phyloP scores from a whole-genome alignment of 2,113 vertebrate species.

The Lichenostomus cassidix region DNA sequence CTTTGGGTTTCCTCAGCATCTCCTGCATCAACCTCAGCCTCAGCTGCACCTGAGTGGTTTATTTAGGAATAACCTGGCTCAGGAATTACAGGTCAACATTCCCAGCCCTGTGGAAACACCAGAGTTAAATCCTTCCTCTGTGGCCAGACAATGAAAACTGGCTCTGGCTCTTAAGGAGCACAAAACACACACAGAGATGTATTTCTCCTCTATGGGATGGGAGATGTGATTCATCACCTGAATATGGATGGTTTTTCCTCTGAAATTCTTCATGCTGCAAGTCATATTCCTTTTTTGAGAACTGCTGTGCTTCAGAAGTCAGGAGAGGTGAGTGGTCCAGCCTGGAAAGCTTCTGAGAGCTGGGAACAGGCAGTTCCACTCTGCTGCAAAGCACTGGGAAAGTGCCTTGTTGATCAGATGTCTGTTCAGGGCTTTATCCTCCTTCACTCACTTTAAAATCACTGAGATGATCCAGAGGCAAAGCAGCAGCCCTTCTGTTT shows the following conservation, averaged over 20 bases:
- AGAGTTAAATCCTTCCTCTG: background rate
- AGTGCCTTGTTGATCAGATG: background rate
- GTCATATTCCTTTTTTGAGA: background rate
- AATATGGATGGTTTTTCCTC: background rate
- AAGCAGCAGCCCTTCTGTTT: background rate
- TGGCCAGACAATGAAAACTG: background rate
- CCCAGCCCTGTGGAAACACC: background rate
- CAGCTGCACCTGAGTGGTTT: background rate
- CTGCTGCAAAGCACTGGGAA: background rate
- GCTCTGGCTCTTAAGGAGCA: background rate
- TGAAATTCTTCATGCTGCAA: background rate
- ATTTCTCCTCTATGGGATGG: background rate
- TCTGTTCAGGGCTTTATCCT: background rate
- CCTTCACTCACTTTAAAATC: background rate
- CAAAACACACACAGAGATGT: background rate
- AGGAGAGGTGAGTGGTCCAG: background rate
- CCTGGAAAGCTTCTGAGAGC: background rate
- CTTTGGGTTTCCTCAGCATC: background rate
- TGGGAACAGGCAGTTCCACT: background rate
- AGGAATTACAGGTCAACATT: background rate
- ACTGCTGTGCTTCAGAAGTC: background rate
- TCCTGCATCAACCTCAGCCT: background rate
- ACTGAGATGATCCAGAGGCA: conserved; percentile 17
- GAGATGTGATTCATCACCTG: background rate
- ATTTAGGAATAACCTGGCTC: background rate